Percentiles rank a stretch among this genome's conserved stretches.
Evolutionary conservation across 2,113 vertebrate genomes (phyloP).

Genomic region (Agapornis roseicollis): DNA sequence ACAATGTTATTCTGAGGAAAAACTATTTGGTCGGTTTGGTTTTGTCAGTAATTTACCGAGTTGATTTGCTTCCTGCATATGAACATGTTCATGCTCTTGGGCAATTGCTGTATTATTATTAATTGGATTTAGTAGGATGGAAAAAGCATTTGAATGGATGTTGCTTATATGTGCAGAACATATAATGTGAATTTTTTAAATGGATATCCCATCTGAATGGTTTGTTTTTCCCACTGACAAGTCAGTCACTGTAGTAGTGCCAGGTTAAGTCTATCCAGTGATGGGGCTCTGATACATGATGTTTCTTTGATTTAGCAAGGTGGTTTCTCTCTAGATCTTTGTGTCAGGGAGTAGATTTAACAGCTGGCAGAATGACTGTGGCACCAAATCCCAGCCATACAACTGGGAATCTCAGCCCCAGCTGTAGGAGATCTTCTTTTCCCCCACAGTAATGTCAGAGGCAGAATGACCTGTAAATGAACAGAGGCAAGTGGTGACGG

Average conservation of each 20-base stretch:
- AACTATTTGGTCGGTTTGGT: not conserved
- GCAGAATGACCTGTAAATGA: not conserved
- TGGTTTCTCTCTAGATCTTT: not conserved
- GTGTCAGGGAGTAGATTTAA: not conserved
- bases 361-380: not conserved
- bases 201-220: not conserved
- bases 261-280: not conserved
- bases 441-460: accelerated
- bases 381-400: not conserved
- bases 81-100: not conserved
- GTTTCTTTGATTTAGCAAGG: not conserved
- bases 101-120: not conserved
- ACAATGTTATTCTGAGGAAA: not conserved
- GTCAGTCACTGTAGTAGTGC: not conserved
- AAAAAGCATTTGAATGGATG: not conserved
- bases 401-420: not conserved
- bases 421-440: not conserved
- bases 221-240: not conserved
- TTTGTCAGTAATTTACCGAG: not conserved
- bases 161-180: not conserved
- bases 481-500: too few species aligned
- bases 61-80: not conserved
- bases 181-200: not conserved
- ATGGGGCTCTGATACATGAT: not conserved
- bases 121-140: not conserved